Percentiles rank a stretch among this genome's conserved stretches.
Evolutionary conservation across 2,888 invertebrate species (phyloP).

Genomic region (Eilema sororculum): DNA sequence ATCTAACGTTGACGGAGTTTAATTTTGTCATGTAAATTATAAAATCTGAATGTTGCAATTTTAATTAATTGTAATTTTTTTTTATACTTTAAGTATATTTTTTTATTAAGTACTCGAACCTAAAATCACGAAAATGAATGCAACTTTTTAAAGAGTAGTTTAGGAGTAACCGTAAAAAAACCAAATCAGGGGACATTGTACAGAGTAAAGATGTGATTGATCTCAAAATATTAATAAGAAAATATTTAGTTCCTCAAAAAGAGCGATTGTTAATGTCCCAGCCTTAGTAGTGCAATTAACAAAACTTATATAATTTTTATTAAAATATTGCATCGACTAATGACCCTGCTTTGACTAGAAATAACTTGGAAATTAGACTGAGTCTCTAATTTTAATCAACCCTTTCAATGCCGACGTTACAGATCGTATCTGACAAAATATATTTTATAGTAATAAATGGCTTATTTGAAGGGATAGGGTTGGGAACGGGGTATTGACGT

Average conservation of each 20-base stretch:
- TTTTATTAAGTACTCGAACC: conserved; percentile 17
- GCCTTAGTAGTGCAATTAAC: conserved; percentile 65
- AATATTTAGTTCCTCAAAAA: conserved; percentile 77
- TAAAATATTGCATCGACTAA: conserved; percentile 39
- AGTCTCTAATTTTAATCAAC: neutral
- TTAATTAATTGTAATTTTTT: conserved; percentile 39
- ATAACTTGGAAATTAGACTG: neutral
- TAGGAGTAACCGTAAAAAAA: conserved; percentile 46
- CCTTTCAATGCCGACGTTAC: conserved; percentile 2
- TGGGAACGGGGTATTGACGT: neutral
- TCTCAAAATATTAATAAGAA: conserved; percentile 73
- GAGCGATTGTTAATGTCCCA: conserved; percentile 67
- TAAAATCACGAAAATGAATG: conserved; percentile 25
- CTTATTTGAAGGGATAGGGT: neutral
- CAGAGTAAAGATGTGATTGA: conserved; percentile 66
- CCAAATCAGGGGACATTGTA: conserved; percentile 64
- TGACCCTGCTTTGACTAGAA: conserved; percentile 19
- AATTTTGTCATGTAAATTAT: conserved; percentile 46
- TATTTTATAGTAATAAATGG: neutral
- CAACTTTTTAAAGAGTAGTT: conserved; percentile 26
- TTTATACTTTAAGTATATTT: conserved; percentile 39
- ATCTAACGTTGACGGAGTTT: conserved; percentile 42
- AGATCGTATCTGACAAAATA: neutral
- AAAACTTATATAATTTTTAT: conserved; percentile 46
- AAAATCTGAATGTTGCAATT: conserved; percentile 39